These are phyloP conservation scores for Falco rusticolus DNA, from an alignment of 2,797 vertebrate genomes.

Conservation along the genomic window DNA sequence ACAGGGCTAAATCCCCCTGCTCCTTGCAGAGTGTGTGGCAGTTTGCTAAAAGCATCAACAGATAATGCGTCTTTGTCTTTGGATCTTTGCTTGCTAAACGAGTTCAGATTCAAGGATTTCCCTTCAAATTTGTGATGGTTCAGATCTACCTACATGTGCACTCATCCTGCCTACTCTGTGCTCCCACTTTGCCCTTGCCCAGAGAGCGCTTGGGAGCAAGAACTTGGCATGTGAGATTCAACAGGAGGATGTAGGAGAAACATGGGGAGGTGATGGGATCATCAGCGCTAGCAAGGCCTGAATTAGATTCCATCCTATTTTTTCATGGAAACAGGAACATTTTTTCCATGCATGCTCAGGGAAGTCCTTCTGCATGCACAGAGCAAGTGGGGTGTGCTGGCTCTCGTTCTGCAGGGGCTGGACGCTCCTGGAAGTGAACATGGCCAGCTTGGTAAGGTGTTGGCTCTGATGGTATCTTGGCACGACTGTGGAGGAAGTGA, in stretches of 20 bases:
- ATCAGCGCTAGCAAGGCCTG: neutral
- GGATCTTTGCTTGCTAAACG: neutral
- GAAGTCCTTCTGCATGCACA: neutral
- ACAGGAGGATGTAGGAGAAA: neutral
- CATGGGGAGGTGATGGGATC: neutral
- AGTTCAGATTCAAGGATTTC: neutral
- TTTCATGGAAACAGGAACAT: conserved; percentile 4
- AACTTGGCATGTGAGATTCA: neutral
- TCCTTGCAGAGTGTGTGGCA: neutral
- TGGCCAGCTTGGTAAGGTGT: neutral
- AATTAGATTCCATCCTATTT: neutral
- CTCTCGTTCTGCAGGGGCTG: neutral
- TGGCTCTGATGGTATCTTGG: neutral
- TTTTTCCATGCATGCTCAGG: conserved; percentile 10
- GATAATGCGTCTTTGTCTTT: neutral
- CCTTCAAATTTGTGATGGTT: neutral
- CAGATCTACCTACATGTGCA: fast-evolving
- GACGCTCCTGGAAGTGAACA: neutral
- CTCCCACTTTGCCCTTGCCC: neutral
- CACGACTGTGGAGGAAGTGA: neutral
- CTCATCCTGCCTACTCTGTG: fast-evolving
- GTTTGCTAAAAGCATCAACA: neutral
- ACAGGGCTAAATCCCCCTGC: neutral
- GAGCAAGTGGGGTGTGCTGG: neutral
- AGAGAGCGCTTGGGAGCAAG: neutral